Percentiles rank a stretch among this genome's conserved stretches.
These are phyloP conservation scores for Anguilla marmorata DNA, from an alignment of 2,797 vertebrate genomes.

Conservation along the genomic window DNA sequence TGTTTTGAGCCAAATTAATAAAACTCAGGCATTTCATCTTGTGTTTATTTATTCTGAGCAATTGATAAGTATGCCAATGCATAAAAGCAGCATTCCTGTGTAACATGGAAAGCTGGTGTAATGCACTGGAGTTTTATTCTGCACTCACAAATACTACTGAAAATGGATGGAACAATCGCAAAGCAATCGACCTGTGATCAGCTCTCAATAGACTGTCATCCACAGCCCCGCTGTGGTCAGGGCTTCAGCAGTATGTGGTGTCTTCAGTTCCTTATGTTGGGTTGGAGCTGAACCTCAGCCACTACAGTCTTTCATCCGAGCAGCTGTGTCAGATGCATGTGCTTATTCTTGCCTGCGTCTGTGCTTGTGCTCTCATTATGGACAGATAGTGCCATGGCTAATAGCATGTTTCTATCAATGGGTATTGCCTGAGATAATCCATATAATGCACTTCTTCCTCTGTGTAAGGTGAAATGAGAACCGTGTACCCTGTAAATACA, in stretches of 20 bases:
- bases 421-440: background rate
- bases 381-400: no score
- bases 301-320: background rate
- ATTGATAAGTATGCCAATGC: background rate
- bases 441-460: background rate
- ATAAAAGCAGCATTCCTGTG: background rate
- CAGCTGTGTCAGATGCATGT: conserved; percentile 9
- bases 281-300: conserved; percentile 7
- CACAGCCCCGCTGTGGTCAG: conserved; percentile 39
- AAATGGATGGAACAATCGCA: conserved; percentile 62
- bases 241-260: conserved; percentile 23
- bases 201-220: conserved; percentile 47
- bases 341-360: background rate
- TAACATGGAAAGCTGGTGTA: background rate
- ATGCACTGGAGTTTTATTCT: background rate
- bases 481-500: background rate
- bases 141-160: conserved; percentile 51
- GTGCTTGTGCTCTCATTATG: conserved; percentile 38
- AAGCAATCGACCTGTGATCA: conserved; percentile 68
- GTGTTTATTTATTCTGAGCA: conserved; percentile 6
- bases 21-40: background rate
- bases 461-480: background rate
- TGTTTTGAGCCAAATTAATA: background rate
- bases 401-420: no score
- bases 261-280: conserved; percentile 11